Evolutionary conservation across 2,797 vertebrate species (phyloP), one percentile per base, ranked within the genome.

Genomic region (Lithobates sylvaticus): DNA sequence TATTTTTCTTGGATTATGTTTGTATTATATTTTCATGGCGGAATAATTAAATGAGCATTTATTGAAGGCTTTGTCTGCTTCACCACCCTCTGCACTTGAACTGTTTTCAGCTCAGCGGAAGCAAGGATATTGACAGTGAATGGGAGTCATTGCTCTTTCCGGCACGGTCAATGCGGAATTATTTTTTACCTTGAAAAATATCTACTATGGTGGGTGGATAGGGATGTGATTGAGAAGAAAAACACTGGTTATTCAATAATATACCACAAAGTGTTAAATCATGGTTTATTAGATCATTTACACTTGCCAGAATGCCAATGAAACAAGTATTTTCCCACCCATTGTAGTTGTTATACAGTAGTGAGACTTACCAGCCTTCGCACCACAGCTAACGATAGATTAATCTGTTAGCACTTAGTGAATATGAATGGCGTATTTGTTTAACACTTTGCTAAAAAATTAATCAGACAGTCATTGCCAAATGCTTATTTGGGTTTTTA

Each of bases 41-140:
- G 47, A 61, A 82, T 82, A 82, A 73, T 7, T 74, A 42, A 64
- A 74, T 82, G 47, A 54, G 68, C 10, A 34, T 58, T 36, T 71
- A 71, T 81, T 36, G 78, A 81, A 71, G 50, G 68, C 78, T 54
- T 26, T 36, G 44, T 39, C 26, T 61, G 12, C 26, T 47, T 42
- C 42, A 23, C 42, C 65, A 50, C 29, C 39, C 67, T 47, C 78
- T 54, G 32, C 18, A 81, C 78, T 81, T 72, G 69, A 21, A 42
- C 70, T 82, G 21, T 54, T 29, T 34, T 82, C 70, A 44, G 70
- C 47, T 12, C 71, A 39, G 68, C 71, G 36, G n/a, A 82, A 64
- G 54, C 10, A 58, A 82, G n/a, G 8, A 16, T 74, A 82, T 82
- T 74, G 70, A 74, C 80, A 73, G 70, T 73, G 70, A 74, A 82